Base-by-base conservation (phyloP, 2,797 vertebrate genomes). In the Oreonectes daqikongensis region DNA sequence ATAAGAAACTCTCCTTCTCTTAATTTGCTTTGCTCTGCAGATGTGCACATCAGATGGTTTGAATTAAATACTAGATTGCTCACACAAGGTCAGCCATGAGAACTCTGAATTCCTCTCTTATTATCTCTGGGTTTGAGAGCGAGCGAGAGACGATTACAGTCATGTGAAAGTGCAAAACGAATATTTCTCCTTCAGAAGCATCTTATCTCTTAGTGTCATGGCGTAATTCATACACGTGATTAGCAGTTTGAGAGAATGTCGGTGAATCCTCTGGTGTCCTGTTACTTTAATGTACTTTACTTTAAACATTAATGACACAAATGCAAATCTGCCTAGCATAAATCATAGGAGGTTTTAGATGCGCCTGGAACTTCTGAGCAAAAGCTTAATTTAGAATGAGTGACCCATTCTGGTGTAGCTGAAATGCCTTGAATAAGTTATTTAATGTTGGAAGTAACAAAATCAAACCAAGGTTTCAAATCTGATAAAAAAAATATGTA, bases 11-110 rank as follows among this genome's bases (percentile, higher is more conserved):
- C 28, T 53, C 67, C 67, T 53, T 44, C 75, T 86, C 81, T 77
- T 90, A 89, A 91, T 91, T 90, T 87, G 84, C 87, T 90, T 89
- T 88, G 84, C 87, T 85, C 85, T 85, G 86, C 90, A 90, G 90
- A 92, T 92, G 90, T 89, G 88, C 84, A 87, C 83, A 90, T 93
- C 92, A 93, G 90, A 91, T 93, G 90, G 87, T 93, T 91, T 80
- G 73, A 82, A 92, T 93, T 91, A 93, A 83, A 69, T 24, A n/a
- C 48, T 71, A 88, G 86, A 92, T 92, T 91, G 81, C 86, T 90
- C 86, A 82, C 90, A 91, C 86, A 87, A 89, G 90, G 90, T 85
- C 85, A 84, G 88, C 82, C 86, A 87, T 89, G 88, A 92, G 90
- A 88, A 87, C 77, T 64, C 72, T 66, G 71, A 83, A 81, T 87